These are phyloP conservation scores for Mustelus asterias DNA, from an alignment of 2,113 vertebrate species.

Conservation along the genomic window DNA sequence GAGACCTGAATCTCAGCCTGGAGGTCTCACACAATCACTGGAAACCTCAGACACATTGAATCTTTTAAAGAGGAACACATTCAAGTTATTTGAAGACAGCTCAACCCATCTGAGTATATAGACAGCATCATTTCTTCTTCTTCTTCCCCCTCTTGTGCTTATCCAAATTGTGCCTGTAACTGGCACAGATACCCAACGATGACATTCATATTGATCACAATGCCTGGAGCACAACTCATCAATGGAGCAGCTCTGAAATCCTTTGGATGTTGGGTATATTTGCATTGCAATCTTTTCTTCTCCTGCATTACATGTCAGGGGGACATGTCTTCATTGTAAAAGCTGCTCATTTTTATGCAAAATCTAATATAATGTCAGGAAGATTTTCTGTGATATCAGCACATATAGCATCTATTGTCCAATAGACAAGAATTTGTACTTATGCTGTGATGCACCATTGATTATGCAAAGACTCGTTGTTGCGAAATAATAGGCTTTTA, in stretches of 20 bases:
- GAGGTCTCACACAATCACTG: background rate
- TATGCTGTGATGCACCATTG: too few relatives aligned
- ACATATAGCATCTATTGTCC: background rate
- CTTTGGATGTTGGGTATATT: background rate
- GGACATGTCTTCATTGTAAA: background rate
- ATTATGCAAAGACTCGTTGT: too few relatives aligned
- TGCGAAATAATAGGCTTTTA: too few relatives aligned
- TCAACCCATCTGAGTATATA: background rate
- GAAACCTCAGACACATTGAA: background rate
- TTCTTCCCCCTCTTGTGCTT: background rate
- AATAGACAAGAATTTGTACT: background rate
- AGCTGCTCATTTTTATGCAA: background rate
- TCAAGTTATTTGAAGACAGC: background rate
- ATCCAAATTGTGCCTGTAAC: background rate
- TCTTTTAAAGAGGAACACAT: background rate
- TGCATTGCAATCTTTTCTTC: background rate
- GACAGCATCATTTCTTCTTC: background rate
- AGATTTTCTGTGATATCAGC: background rate
- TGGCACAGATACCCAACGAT: background rate
- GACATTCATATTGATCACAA: background rate
- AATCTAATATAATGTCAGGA: background rate
- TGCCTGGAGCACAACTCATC: background rate
- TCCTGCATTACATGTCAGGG: background rate
- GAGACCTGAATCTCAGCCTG: background rate
- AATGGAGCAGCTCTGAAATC: background rate